These are phyloP conservation scores for Carassius auratus DNA, from an alignment of 2,113 vertebrate species.

Conservation along the genomic window DNA sequence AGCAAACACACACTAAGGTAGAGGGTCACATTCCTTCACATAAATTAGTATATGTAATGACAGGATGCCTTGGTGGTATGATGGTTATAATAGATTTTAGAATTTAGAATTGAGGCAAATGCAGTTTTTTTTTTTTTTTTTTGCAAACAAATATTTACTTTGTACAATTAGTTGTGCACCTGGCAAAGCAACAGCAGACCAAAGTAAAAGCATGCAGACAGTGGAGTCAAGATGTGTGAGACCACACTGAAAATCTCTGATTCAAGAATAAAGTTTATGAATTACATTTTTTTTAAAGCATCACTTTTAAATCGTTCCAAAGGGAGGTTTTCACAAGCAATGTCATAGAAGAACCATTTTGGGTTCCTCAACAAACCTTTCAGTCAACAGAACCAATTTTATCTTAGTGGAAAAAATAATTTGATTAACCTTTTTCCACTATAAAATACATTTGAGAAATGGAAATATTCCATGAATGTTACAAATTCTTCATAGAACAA, in stretches of 20 bases:
- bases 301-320: no score
- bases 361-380: no score
- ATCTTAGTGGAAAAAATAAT: no score
- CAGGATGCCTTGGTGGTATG: neutral
- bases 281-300: neutral
- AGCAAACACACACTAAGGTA: neutral
- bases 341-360: no score
- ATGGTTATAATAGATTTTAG: neutral
- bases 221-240: neutral
- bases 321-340: no score
- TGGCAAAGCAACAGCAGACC: constrained; percentile 6
- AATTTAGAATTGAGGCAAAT: neutral
- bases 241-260: neutral
- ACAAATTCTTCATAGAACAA: no score
- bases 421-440: no score
- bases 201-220: neutral
- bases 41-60: constrained; percentile 9
- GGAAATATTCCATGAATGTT: no score
- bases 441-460: no score
- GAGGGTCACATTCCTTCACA: constrained; percentile 28
- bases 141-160: neutral
- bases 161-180: neutral
- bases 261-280: neutral
- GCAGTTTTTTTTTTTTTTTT: neutral
- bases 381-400: no score